Base-by-base conservation (phyloP, 2,797 vertebrate species). In the Mus spretus region DNA sequence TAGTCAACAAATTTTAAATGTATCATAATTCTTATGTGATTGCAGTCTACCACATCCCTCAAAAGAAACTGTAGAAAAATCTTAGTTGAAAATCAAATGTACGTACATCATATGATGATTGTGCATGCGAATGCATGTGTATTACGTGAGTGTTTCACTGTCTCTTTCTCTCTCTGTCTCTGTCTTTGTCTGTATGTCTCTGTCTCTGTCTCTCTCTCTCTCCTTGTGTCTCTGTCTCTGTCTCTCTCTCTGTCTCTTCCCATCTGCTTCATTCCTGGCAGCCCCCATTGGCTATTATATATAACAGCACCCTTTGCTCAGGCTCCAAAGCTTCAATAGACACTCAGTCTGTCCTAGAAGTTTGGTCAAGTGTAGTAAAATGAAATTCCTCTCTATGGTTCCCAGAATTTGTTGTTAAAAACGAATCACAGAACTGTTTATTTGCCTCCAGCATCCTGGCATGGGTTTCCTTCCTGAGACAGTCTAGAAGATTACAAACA, bases 371-470 rank as follows among this genome's bases (percentile, higher is more conserved):
- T 72, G 34, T 75, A 95, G 93, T 92, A 97, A 96, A 96, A 96
- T 93, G 75, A 95, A 96, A 91, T 94, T 94, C 61, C 12, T 93
- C 28, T 93, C 88, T 89, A 78, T 77, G 83, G 75, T 97, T 98
- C 79, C 92, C 96, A 98, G 96, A 95, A 96, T 96, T 88, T 88
- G 65, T 91, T 96, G 63, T 96, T 96, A 7, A 78, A 78, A 78
- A 63, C 91, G 93, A 94, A 93, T 94, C 70, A 88, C 93, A 79
- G 94, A 96, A 94, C 65, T 96, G 86, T 96, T 97, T 96, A 97
- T 96, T 97, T 96, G 95, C 96, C 87, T 96, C 72, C 79, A 96
- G 92, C 91, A 84, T 90, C 94, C 93, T 97, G 95, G 95, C 97
- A 90, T 90, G 65, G 80, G 26, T 78, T 28, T 93, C 65, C 65